phyloP scores from a whole-genome alignment of 2,113 vertebrate genomes.

The Tylochromis polylepis region DNA sequence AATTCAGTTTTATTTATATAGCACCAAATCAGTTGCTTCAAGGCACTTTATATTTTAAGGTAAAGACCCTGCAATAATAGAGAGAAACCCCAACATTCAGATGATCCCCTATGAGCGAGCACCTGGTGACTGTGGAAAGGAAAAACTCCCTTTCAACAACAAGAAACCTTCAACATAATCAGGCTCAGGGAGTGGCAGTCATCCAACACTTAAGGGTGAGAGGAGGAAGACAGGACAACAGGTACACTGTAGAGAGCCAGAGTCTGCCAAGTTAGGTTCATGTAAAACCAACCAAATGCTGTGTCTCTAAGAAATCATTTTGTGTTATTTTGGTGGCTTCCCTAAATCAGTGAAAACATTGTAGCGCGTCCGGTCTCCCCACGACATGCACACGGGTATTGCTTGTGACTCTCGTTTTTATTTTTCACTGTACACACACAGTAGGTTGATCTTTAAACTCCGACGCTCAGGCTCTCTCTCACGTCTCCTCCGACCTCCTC shows the following conservation, averaged over 20 bases:
- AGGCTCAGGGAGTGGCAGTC: neutral
- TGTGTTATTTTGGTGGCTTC: neutral
- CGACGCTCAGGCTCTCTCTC: no score
- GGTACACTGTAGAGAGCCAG: neutral
- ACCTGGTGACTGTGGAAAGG: fast-evolving
- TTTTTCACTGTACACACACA: no score
- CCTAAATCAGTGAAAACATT: neutral
- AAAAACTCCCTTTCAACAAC: fast-evolving
- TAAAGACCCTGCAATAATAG: neutral
- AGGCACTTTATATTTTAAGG: neutral
- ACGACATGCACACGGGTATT: no score
- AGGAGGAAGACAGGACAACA: neutral
- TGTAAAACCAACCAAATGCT: neutral
- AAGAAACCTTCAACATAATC: neutral
- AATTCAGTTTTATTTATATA: neutral
- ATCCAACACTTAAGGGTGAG: neutral
- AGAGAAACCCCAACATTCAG: neutral
- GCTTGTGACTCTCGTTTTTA: no score
- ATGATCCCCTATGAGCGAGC: neutral
- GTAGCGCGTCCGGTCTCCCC: no score
- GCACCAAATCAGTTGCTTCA: neutral
- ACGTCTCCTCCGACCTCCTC: no score
- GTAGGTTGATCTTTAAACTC: no score
- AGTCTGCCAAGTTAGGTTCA: neutral
- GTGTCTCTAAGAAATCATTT: neutral